A percentile compares a stretch with the other conserved stretches of the same genome.
These are phyloP conservation scores for Diaprepes abbreviatus DNA, from an alignment of 2,888 invertebrate genomes.

Conservation along the genomic window DNA sequence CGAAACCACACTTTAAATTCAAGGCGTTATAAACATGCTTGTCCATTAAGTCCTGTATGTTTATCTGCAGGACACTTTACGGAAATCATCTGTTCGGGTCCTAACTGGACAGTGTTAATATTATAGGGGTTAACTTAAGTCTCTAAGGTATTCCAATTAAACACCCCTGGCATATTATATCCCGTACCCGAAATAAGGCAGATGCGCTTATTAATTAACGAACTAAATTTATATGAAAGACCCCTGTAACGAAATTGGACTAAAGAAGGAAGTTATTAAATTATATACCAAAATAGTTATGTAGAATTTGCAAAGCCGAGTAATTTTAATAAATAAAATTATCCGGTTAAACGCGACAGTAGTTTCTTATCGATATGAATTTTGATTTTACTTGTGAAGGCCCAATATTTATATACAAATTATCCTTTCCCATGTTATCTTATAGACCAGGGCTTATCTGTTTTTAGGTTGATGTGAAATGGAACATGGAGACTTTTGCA, in stretches of 20 bases:
- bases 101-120: constrained; percentile 42
- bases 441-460: too few species aligned
- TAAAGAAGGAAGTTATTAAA: neutral
- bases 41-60: neutral
- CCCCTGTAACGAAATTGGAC: constrained; percentile 27
- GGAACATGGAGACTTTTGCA: too few species aligned
- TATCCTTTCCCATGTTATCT: too few species aligned
- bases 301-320: neutral
- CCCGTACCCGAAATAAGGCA: constrained; percentile 30
- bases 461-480: too few species aligned
- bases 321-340: neutral
- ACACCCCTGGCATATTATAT: constrained; percentile 43
- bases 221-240: constrained; percentile 37
- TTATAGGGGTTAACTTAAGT: constrained; percentile 37
- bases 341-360: too few species aligned
- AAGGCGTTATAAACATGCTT: neutral
- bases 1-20: neutral
- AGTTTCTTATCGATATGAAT: too few species aligned
- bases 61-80: constrained; percentile 6
- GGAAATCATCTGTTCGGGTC: constrained; percentile 31
- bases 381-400: too few species aligned
- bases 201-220: constrained; percentile 45
- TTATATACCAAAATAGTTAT: neutral
- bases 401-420: too few species aligned
- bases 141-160: constrained; percentile 45